Conservation (phyloP, 2,797 vertebrate species). For the Kryptopterus vitreolus region DNA sequence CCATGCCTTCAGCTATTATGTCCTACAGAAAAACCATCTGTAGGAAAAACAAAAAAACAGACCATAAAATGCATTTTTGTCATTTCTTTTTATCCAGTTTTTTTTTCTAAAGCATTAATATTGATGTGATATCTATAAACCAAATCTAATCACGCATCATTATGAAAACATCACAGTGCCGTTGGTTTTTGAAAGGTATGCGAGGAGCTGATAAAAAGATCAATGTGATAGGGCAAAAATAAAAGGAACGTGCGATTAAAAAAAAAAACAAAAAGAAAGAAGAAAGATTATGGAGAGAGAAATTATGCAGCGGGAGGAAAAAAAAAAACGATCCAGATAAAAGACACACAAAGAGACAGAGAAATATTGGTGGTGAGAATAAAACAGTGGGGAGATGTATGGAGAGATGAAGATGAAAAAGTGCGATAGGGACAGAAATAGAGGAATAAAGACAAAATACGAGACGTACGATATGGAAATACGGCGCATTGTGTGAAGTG, state of each 20-base stretch:
- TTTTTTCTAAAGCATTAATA: constrained; percentile 12
- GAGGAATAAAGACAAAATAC: not conserved
- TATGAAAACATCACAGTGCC: constrained; percentile 7
- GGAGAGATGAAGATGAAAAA: not conserved
- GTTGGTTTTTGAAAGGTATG: not conserved
- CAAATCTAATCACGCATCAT: constrained; percentile 14
- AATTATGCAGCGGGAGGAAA: not conserved
- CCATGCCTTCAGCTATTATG: not conserved
- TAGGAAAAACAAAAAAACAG: not conserved
- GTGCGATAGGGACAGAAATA: not conserved
- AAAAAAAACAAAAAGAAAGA: too few relatives aligned
- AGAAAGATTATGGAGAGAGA: not conserved
- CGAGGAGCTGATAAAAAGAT: constrained; percentile 11
- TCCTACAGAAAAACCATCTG: not conserved
- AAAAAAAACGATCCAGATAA: constrained; percentile 8
- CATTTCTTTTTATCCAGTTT: not conserved
- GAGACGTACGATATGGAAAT: not conserved
- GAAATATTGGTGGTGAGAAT: not conserved
- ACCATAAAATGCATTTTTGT: not conserved
- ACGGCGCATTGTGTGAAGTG: not conserved
- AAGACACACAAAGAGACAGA: not conserved
- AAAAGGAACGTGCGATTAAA: not conserved
- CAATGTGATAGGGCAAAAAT: constrained; percentile 6
- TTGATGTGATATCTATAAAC: not conserved
- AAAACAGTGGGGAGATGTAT: not conserved